Evolutionary conservation across 2,113 vertebrate genomes (phyloP).

Genomic region (Acanthochromis polyacanthus): DNA sequence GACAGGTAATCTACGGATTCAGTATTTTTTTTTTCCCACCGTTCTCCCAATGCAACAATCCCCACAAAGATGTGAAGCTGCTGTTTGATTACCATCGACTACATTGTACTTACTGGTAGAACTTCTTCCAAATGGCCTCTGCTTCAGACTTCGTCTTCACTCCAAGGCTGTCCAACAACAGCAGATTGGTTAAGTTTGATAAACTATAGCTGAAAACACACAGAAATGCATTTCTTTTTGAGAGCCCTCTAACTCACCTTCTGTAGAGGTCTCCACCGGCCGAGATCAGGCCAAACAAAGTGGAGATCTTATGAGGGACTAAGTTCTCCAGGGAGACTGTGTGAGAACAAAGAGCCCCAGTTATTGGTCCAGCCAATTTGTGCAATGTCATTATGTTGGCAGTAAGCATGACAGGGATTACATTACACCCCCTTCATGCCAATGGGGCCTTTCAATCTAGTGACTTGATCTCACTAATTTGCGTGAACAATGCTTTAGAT

Average conservation of each 20-base stretch:
- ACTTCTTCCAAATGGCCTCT: slow-evolving; percentile 75
- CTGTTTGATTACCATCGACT: too few species aligned
- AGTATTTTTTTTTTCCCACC: too few species aligned
- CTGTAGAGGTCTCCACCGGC: slow-evolving; percentile 72
- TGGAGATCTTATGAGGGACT: slow-evolving; percentile 72
- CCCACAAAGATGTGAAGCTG: too few species aligned
- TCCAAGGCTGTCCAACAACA: slow-evolving; percentile 65
- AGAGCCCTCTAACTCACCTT: slow-evolving; percentile 54
- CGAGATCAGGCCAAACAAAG: slow-evolving; percentile 76
- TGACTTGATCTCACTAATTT: slow-evolving; percentile 17
- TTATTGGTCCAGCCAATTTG: slow-evolving; percentile 1
- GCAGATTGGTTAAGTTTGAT: background rate
- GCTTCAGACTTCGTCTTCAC: slow-evolving; percentile 80
- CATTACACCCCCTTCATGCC: slow-evolving; percentile 28
- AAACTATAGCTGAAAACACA: too few species aligned
- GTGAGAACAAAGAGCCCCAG: slow-evolving; percentile 38
- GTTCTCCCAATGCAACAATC: too few species aligned
- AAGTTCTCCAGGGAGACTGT: slow-evolving; percentile 72
- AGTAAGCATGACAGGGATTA: slow-evolving; percentile 64
- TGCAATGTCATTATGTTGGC: slow-evolving; percentile 19
- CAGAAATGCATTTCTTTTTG: too few species aligned
- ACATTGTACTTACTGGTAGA: slow-evolving; percentile 75
- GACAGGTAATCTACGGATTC: too few species aligned
- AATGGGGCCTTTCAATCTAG: slow-evolving; percentile 1
- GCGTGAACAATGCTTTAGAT: slow-evolving; percentile 11